Base-by-base conservation (phyloP, 2,797 vertebrate genomes). In the Petrocephalus schoutedeni region DNA sequence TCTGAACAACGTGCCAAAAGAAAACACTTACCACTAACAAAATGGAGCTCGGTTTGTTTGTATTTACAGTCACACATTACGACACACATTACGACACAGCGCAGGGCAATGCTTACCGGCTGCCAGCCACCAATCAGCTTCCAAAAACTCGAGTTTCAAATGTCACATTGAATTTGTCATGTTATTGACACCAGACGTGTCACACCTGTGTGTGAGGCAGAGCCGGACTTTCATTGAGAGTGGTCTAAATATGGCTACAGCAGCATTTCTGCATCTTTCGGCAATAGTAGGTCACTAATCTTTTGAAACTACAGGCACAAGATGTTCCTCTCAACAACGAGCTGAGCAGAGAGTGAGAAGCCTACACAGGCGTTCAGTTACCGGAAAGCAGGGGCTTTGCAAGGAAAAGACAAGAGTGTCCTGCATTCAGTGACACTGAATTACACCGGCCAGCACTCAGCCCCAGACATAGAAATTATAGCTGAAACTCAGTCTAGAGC, bases 91-190 rank as follows among this genome's bases (percentile, higher is more conserved):
- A 28, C 28, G 28, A 28, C 28, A 89, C 54, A 56, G 19, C 58
- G 57, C 88, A 53, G 88, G n/a, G 21, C 23, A 61, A 58, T 45
- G 84, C 45, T 45, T 89, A 89, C 71, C 88, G 32, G 56, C 36
- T 57, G 61, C 49, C 14, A 77, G 88, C 89, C 82, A 87, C 87
- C 51, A 88, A 87, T 88, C 74, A 74, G 67, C 86, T 90, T 91
- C 92, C 87, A 56, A 89, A 85, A 87, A 90, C 89, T 89, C 82
- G 19, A 56, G 49, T 91, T 90, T 90, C 89, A 88, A 90, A 92
- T 92, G 71, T 91, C 89, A 92, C 88, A 12, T 49, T 80, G 89
- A 91, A 91, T 87, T 90, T 87, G 59, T 80, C 4, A 57, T 61
- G 89, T 88, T 87, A 90, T 86, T 32, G 57, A 91, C 89, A 91